Evolutionary conservation across 2,888 invertebrate genomes (phyloP).

Genomic region (Zhuqinia jingwanae): DNA sequence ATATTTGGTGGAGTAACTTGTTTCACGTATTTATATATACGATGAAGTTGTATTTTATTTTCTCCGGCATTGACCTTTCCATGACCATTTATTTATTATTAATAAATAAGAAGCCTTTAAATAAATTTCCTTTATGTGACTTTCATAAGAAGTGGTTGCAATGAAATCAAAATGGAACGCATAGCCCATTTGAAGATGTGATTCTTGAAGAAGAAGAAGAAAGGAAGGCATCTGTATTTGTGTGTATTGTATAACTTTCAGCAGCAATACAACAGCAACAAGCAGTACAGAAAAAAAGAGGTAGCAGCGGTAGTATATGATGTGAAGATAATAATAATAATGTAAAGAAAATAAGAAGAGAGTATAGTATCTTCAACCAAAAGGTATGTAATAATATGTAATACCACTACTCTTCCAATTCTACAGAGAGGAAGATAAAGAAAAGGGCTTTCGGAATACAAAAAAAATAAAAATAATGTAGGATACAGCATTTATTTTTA

Average conservation of each 20-base stretch:
- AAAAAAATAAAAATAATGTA: too few relatives aligned
- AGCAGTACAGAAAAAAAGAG: background rate
- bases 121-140: constrained; percentile 38
- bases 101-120: constrained; percentile 24
- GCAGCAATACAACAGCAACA: constrained; percentile 8
- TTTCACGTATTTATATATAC: too few relatives aligned
- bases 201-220: background rate
- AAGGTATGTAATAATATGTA: too few relatives aligned
- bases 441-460: constrained; percentile 7
- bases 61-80: background rate
- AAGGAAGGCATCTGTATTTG: too few relatives aligned
- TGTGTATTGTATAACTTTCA: background rate
- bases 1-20: too few relatives aligned
- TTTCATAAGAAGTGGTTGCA: constrained; percentile 17
- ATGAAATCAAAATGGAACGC: constrained; percentile 26
- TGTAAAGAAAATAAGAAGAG: background rate
- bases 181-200: background rate
- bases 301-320: background rate
- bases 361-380: constrained; percentile 8
- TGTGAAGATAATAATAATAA: background rate
- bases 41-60: too few relatives aligned
- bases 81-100: background rate
- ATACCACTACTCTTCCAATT: background rate
- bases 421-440: background rate
- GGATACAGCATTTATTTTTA: constrained; percentile 11